Base-by-base conservation (phyloP, 2,797 vertebrate species). In the Selene dorsalis region DNA sequence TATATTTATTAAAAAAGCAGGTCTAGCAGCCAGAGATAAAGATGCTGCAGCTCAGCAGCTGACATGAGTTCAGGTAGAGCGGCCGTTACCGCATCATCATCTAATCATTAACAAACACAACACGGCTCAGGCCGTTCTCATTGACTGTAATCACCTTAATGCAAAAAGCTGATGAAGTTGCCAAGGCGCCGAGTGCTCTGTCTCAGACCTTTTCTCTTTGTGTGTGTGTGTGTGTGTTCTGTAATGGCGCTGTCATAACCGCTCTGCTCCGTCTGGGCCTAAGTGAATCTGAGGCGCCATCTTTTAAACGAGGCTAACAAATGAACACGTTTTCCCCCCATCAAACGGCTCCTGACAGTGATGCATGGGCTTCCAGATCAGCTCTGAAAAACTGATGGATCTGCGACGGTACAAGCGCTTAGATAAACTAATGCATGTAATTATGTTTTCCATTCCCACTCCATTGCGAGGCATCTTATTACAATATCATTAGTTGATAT, bases 401-500 rank as follows among this genome's bases (percentile, higher is more conserved):
- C 96, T 97, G 96, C 96, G 96, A 97, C 96, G 96, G 96, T 96
- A 96, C 95, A 94, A 96, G 96, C 95, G 96, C 96, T 98, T 96
- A 96, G 96, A 98, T 97, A 98, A 98, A 98, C 97, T 97, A 98
- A 98, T 98, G 96, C 97, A 97, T 97, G 95, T 98, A 98, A 98
- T 98, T 98, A 98, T 96, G 96, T 98, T 98, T 97, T 97, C 96
- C 96, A 97, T 97, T 97, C 96, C 95, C 96, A 97, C 96, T 97
- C 95, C 96, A 96, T 96, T 95, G 97, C 82, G 93, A 93, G 95
- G 96, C 96, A 95, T 98, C 97, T 97, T 97, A 97, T 98, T 97
- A 98, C 97, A 98, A 97, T 98, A 97, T 98, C 96, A 98, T 99
- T 98, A 98, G 96, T 96, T 85, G 95, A 96, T 97, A 98, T 96